phyloP scores from a whole-genome alignment of 2,888 invertebrate species.

The Abrostola triplasia region DNA sequence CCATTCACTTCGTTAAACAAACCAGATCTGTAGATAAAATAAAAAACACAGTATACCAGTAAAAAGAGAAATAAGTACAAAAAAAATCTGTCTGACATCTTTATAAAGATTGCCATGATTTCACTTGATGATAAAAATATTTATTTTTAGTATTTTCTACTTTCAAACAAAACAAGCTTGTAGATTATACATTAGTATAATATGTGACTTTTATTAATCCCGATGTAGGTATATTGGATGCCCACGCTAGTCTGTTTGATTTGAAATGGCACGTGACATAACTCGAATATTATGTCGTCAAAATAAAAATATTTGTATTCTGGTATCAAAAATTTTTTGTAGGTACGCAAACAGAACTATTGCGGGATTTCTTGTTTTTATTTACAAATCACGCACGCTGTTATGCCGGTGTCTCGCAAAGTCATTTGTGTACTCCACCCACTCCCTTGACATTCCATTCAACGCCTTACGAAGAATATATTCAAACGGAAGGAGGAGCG shows the following conservation, averaged over 20 bases:
- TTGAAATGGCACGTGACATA: too few species aligned
- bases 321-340: conserved; percentile 1
- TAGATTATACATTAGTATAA: too few species aligned
- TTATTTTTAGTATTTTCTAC: too few species aligned
- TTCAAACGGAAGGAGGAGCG: conserved; percentile 68
- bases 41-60: conserved; percentile 5
- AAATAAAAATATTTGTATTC: neutral
- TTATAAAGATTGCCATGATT: too few species aligned
- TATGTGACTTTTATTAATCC: too few species aligned
- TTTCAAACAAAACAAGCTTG: too few species aligned
- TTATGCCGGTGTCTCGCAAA: conserved; percentile 53
- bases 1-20: conserved; percentile 42
- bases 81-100: too few species aligned
- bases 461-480: conserved; percentile 65
- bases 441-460: conserved; percentile 60
- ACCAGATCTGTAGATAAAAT: conserved; percentile 45
- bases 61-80: neutral
- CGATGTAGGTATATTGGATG: too few species aligned
- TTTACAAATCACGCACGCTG: conserved; percentile 53
- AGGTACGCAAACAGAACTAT: conserved; percentile 9
- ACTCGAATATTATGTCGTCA: neutral
- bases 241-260: too few species aligned
- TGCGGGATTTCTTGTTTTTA: conserved; percentile 41
- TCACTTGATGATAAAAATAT: too few species aligned
- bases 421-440: conserved; percentile 64